Percentiles rank a stretch among this genome's conserved stretches.
Evolutionary conservation across 2,888 invertebrate species (phyloP).

Genomic region (Drosophila niveifrons): DNA sequence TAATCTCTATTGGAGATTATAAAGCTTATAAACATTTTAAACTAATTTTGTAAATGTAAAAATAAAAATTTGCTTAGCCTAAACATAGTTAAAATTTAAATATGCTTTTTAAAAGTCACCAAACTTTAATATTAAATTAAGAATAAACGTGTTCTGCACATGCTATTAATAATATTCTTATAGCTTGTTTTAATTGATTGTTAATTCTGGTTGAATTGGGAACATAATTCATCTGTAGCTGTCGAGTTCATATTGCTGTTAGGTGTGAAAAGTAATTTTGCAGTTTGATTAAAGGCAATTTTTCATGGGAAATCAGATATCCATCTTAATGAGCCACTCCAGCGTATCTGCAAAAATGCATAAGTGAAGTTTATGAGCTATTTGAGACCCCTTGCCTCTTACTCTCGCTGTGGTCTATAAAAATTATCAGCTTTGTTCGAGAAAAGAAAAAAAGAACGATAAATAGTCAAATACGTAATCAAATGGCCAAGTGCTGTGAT

Average conservation of each 20-base stretch:
- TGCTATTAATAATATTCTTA: too few species aligned
- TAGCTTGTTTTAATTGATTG: neutral
- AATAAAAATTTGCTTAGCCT: too few species aligned
- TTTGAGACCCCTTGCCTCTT: conserved; percentile 43
- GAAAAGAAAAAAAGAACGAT: conserved; percentile 14
- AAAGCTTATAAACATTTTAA: too few species aligned
- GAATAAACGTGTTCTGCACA: too few species aligned
- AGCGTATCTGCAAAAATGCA: conserved; percentile 7
- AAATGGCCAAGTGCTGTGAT: conserved; percentile 33
- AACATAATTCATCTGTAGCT: too few species aligned
- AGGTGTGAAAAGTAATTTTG: neutral
- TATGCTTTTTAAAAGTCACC: too few species aligned
- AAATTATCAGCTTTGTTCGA: conserved; percentile 25
- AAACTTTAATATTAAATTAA: neutral
- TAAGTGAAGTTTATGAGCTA: conserved; percentile 37
- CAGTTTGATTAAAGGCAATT: conserved; percentile 1
- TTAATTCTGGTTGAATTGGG: neutral
- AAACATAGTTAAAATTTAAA: too few species aligned
- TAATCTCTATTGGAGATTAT: too few species aligned
- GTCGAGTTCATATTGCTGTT: neutral
- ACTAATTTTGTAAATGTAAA: too few species aligned
- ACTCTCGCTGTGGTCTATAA: conserved; percentile 13
- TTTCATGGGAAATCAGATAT: conserved; percentile 5
- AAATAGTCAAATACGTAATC: conserved; percentile 29
- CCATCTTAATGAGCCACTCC: conserved; percentile 3